Conservation (phyloP, 2,113 vertebrate genomes). For the Antidorcas marsupialis region DNA sequence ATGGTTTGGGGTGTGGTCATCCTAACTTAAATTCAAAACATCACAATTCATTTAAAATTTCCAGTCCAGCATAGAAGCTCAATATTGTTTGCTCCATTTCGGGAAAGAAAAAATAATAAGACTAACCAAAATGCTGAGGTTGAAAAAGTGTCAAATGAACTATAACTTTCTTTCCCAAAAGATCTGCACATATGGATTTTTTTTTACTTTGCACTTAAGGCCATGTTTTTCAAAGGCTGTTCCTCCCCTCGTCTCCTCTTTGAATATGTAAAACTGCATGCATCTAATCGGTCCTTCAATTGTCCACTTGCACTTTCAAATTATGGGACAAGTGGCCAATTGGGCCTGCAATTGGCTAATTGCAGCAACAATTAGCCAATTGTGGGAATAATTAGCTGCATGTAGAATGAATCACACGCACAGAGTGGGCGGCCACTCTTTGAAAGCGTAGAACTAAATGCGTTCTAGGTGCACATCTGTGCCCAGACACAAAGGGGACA, state of each 20-base stretch:
- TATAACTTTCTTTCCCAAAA: not conserved
- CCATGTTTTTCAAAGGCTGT: not conserved
- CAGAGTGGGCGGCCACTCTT: slow-evolving; percentile 59
- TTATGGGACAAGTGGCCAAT: slow-evolving; percentile 76
- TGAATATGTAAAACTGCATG: slow-evolving; percentile 61
- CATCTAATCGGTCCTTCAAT: slow-evolving; percentile 66
- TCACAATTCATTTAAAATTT: not conserved
- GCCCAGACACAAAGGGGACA: slow-evolving; percentile 48
- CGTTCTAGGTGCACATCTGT: slow-evolving; percentile 66
- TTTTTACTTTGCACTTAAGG: not conserved
- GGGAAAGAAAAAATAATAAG: not conserved
- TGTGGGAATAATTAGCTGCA: slow-evolving; percentile 66
- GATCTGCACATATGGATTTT: not conserved
- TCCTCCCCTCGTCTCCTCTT: not conserved
- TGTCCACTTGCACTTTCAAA: slow-evolving; percentile 74
- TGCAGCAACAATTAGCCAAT: slow-evolving; percentile 71
- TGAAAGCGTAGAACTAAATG: slow-evolving; percentile 47
- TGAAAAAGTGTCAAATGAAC: not conserved
- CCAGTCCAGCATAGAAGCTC: not conserved
- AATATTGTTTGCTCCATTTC: not conserved
- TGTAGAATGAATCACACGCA: slow-evolving; percentile 68
- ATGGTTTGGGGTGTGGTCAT: not conserved
- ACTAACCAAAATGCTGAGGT: not conserved
- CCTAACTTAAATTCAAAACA: not conserved
- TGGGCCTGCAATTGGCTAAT: slow-evolving; percentile 75